These are phyloP conservation scores for Planococcus citri DNA, from an alignment of 1,140 invertebrate genomes.

Conservation along the genomic window DNA sequence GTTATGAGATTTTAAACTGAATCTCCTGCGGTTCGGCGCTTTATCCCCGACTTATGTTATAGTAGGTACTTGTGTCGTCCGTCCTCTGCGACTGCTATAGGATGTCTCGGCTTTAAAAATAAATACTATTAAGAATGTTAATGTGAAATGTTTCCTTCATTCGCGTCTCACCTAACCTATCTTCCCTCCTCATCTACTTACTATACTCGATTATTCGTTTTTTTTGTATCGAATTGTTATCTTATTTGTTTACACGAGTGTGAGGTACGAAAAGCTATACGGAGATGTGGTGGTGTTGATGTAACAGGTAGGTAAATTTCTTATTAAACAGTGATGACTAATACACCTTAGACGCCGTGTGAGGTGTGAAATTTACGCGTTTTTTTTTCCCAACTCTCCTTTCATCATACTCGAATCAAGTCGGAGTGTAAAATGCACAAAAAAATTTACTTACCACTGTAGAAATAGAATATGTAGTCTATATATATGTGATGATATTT, in stretches of 20 bases:
- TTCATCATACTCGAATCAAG: no score
- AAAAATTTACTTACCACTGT: slow-evolving; percentile 3
- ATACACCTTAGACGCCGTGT: neutral
- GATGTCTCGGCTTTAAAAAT: neutral
- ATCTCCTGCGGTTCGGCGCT: neutral
- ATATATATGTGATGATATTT: neutral
- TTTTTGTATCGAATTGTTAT: neutral
- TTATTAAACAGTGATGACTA: neutral
- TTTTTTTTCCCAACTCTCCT: no score
- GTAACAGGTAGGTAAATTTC: neutral
- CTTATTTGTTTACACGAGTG: no score
- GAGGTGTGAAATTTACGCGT: no score
- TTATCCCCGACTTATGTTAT: neutral
- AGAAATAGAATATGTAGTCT: no score
- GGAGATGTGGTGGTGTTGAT: neutral
- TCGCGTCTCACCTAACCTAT: neutral
- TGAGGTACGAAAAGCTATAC: no score
- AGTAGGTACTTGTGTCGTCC: neutral
- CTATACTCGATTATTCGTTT: no score
- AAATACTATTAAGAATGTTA: slow-evolving; percentile 8
- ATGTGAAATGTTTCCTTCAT: neutral
- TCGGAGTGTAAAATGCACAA: no score
- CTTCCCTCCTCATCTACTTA: no score
- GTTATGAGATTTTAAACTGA: slow-evolving; percentile 3
- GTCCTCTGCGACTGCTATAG: neutral